phyloP scores from a whole-genome alignment of 2,113 vertebrate species.

The Chloropsis hardwickii region DNA sequence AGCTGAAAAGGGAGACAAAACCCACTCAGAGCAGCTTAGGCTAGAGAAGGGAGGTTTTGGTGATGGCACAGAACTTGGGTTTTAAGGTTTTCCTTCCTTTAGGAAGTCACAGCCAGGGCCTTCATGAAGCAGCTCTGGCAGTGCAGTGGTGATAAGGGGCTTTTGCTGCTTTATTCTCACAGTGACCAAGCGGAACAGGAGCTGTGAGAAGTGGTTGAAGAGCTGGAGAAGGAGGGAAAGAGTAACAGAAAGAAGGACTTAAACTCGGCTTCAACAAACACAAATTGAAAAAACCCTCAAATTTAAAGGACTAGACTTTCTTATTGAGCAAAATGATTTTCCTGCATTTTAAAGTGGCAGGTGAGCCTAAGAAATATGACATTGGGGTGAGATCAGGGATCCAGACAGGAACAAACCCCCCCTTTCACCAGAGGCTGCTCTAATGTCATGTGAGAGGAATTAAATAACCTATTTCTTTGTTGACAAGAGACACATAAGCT shows the following conservation, averaged over 20 bases:
- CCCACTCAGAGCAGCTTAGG: not conserved
- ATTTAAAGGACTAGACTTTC: not conserved
- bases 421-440: not conserved
- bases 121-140: not conserved
- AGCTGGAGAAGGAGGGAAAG: not conserved
- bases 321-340: not conserved
- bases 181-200: not conserved
- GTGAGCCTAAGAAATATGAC: not conserved
- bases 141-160: not conserved
- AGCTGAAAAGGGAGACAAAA: constrained; percentile 70
- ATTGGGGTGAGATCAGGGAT: not conserved
- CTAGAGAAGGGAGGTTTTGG: not conserved
- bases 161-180: not conserved
- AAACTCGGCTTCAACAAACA: not conserved
- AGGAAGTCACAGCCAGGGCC: not conserved
- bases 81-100: not conserved
- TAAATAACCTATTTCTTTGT: not conserved
- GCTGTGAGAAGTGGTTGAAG: not conserved
- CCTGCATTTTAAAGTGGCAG: not conserved
- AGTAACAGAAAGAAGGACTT: not conserved
- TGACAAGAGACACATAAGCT: not conserved
- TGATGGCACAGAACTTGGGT: not conserved
- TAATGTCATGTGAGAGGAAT: not conserved
- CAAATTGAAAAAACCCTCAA: not conserved
- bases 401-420: not conserved